A percentile compares a stretch with the other conserved stretches of the same genome.
These are phyloP conservation scores for Caenorhabditis doughertyi DNA, from an alignment of 2,888 invertebrate genomes.

Conservation along the genomic window DNA sequence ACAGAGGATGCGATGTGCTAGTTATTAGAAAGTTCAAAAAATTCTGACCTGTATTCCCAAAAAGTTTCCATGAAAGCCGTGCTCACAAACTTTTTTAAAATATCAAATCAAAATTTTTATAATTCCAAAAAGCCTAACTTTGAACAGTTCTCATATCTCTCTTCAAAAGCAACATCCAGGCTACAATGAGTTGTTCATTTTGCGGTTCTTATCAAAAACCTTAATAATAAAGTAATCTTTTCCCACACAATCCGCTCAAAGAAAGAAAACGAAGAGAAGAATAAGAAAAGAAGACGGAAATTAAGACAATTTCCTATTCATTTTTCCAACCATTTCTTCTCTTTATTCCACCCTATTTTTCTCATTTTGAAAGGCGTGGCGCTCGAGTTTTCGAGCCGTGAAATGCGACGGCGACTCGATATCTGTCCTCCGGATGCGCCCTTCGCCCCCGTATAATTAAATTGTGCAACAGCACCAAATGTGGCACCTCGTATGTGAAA, in stretches of 20 bases:
- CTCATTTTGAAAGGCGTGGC: constrained; percentile 24
- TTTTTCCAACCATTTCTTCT: not conserved
- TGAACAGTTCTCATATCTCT: too few species aligned
- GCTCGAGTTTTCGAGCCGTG: constrained; percentile 50
- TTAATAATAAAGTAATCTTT: not conserved
- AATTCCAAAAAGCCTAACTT: too few species aligned
- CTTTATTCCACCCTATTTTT: constrained; percentile 15
- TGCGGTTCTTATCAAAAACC: too few species aligned
- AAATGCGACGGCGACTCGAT: constrained; percentile 33
- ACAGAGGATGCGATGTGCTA: too few species aligned
- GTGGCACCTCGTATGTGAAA: constrained; percentile 55
- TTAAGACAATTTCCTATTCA: not conserved
- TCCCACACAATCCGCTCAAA: not conserved
- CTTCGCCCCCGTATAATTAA: constrained; percentile 66
- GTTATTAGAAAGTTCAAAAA: too few species aligned
- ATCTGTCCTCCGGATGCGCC: constrained; percentile 57
- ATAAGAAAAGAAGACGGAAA: constrained; percentile 8
- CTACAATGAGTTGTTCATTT: too few species aligned
- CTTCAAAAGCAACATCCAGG: too few species aligned
- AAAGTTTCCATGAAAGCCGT: too few species aligned
- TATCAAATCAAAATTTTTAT: too few species aligned
- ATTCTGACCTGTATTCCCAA: too few species aligned
- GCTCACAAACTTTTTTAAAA: too few species aligned
- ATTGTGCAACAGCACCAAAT: constrained; percentile 67
- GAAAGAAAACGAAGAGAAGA: not conserved